Conservation (phyloP, 2,113 vertebrate species). For the Alligator sinensis region DNA sequence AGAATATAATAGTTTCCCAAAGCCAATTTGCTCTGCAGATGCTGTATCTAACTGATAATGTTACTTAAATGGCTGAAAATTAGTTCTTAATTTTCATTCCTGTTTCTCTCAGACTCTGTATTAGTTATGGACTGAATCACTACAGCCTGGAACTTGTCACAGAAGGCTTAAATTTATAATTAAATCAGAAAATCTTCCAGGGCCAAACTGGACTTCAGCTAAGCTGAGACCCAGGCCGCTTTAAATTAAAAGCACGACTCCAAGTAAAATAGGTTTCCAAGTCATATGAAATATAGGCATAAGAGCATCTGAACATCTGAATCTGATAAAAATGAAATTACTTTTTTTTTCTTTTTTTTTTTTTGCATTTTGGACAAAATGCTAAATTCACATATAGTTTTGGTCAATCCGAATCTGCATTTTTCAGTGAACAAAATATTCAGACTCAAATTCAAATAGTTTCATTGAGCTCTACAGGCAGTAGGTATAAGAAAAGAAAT, state of each 20-base stretch:
- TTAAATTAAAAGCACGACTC: neutral
- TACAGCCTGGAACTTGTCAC: neutral
- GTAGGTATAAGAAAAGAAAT: no score
- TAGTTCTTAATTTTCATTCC: neutral
- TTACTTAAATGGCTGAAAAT: constrained; percentile 18
- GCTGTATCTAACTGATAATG: constrained; percentile 3
- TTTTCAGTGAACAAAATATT: neutral
- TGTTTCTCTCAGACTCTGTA: neutral
- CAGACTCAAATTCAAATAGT: neutral
- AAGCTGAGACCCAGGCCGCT: neutral
- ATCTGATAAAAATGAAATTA: neutral
- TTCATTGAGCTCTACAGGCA: no score
- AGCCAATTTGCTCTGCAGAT: neutral
- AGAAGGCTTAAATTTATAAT: neutral
- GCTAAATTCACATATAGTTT: neutral
- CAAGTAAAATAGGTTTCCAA: neutral
- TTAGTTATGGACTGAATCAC: neutral
- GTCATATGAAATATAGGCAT: neutral
- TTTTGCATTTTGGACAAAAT: neutral
- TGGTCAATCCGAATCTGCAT: neutral
- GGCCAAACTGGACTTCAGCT: neutral
- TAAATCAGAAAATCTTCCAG: constrained; percentile 20
- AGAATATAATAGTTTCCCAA: neutral
- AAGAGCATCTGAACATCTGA: neutral
- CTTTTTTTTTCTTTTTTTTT: neutral